A percentile compares a stretch with the other conserved stretches of the same genome.
phyloP scores from a whole-genome alignment of 2,888 invertebrate species.

The Machimus rusticus region DNA sequence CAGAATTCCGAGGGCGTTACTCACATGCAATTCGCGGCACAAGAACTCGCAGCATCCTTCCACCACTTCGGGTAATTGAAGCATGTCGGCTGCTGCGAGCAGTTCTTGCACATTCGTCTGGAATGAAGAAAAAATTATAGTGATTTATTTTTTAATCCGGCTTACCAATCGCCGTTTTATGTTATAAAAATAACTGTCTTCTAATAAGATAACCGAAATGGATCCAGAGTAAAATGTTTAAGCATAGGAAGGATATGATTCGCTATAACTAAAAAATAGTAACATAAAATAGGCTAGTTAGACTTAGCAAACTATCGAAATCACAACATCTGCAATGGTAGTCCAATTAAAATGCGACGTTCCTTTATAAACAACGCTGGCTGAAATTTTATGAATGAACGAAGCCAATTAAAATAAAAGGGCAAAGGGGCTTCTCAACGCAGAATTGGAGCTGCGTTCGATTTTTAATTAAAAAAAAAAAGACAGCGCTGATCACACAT shows the following conservation, averaged over 20 bases:
- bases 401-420: not conserved
- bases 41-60: slow-evolving; percentile 85
- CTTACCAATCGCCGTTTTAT: no score
- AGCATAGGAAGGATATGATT: no score
- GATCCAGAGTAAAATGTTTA: no score
- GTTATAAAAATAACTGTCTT: no score
- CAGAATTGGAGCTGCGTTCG: not conserved
- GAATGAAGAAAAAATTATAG: slow-evolving; percentile 5
- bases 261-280: no score
- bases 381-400: not conserved
- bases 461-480: not conserved
- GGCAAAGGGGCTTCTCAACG: not conserved
- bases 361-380: not conserved
- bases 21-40: slow-evolving; percentile 82
- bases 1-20: slow-evolving; percentile 89
- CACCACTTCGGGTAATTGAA: slow-evolving; percentile 84
- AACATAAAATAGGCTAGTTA: no score
- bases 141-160: not conserved
- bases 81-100: slow-evolving; percentile 89
- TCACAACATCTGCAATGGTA: not conserved
- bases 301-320: not conserved
- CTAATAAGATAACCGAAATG: no score
- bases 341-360: not conserved
- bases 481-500: not conserved
- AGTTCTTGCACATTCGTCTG: slow-evolving; percentile 85